Conservation (phyloP, 2,797 vertebrate genomes). For the Aulostomus chinensis region DNA sequence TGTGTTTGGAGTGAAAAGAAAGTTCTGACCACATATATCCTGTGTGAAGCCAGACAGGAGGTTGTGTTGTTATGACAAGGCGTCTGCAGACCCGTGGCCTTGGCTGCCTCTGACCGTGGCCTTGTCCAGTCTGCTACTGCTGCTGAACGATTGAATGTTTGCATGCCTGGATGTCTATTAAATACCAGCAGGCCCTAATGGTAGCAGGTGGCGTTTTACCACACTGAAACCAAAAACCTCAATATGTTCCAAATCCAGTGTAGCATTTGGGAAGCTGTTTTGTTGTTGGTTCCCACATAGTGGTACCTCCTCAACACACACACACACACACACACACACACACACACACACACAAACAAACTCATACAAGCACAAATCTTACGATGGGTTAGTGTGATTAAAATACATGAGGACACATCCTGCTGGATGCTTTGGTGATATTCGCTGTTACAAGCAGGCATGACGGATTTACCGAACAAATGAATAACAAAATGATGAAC, state of each 20-base stretch:
- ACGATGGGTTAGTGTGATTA: conserved; percentile 34
- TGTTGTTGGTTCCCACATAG: conserved; percentile 37
- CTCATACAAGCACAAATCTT: conserved; percentile 16
- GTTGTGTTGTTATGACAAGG: conserved; percentile 53
- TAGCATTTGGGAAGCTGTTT: conserved; percentile 17
- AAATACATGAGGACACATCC: conserved; percentile 33
- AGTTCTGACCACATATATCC: conserved; percentile 32
- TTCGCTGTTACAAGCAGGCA: not conserved
- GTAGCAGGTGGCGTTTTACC: conserved; percentile 49
- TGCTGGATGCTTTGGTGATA: conserved; percentile 22
- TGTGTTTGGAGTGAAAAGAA: conserved; percentile 19
- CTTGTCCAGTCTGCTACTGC: conserved; percentile 51
- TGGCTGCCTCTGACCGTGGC: conserved; percentile 35
- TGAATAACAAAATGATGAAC: not conserved
- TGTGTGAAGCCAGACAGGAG: conserved; percentile 50
- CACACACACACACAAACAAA: too few species aligned
- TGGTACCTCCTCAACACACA: too few species aligned
- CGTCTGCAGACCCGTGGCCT: conserved; percentile 48
- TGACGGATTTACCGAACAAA: not conserved
- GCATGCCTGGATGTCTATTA: not conserved
- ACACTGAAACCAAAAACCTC: conserved; percentile 49
- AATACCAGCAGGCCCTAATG: conserved; percentile 32
- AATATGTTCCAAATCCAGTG: conserved; percentile 27
- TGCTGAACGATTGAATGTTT: conserved; percentile 15
- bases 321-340: too few species aligned